Conservation (phyloP, 2,113 vertebrate species). For the Mystacornis crossleyi region DNA sequence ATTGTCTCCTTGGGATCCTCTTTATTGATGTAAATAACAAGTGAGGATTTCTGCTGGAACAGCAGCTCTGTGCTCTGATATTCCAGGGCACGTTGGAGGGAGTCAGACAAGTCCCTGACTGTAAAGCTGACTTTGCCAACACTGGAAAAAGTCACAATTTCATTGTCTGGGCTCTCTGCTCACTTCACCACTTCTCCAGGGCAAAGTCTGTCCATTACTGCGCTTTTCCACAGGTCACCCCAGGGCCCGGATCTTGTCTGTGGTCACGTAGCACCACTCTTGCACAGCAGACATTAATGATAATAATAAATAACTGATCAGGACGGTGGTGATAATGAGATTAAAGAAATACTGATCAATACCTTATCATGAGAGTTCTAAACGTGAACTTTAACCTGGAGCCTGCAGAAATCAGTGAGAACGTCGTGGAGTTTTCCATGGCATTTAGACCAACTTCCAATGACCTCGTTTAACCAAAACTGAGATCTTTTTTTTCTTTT, state of each 20-base stretch:
- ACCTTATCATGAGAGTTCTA: background rate
- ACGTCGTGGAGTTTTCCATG: background rate
- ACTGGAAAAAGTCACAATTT: background rate
- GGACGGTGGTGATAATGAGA: background rate
- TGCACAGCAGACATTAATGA: background rate
- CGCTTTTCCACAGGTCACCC: background rate
- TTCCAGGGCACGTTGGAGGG: background rate
- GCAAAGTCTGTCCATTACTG: background rate
- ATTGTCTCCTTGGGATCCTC: background rate
- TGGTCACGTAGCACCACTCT: slow-evolving; percentile 27
- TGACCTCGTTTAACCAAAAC: background rate
- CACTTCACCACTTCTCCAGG: background rate
- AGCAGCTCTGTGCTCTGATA: background rate
- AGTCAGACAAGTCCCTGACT: background rate
- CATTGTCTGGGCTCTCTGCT: background rate
- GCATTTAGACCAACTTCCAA: background rate
- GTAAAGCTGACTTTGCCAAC: background rate
- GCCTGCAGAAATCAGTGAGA: background rate
- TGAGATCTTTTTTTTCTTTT: background rate
- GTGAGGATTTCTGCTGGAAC: background rate
- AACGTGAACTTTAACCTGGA: background rate
- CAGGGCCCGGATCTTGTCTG: background rate
- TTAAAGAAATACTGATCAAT: background rate
- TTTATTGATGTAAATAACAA: background rate
- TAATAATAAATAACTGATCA: background rate